Percentiles rank a stretch among this genome's conserved stretches.
These are phyloP conservation scores for Astyanax mexicanus DNA, from an alignment of 2,797 vertebrate genomes.

Conservation along the genomic window DNA sequence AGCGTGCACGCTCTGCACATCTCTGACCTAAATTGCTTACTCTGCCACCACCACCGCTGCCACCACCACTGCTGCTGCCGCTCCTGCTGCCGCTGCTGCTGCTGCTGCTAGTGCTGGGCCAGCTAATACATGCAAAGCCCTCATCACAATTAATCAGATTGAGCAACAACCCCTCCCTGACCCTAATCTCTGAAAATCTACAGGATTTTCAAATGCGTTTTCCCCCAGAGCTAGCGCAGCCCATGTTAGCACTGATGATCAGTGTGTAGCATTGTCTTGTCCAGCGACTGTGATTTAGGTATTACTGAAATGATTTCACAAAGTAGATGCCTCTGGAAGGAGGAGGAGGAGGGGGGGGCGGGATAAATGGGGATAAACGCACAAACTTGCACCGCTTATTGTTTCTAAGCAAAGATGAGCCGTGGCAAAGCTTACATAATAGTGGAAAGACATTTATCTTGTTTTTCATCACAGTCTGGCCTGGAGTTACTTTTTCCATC, in stretches of 20 bases:
- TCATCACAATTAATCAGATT: conserved; percentile 83
- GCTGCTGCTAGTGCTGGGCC: conserved; percentile 41
- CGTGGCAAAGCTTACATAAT: background rate
- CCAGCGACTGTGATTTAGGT: conserved; percentile 59
- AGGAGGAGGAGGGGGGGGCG: background rate
- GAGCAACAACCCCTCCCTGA: conserved; percentile 76
- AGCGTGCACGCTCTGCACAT: conserved; percentile 27
- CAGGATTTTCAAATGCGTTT: conserved; percentile 68
- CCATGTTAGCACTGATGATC: conserved; percentile 67
- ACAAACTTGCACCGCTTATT: conserved; percentile 17
- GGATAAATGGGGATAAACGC: background rate
- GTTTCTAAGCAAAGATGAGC: background rate
- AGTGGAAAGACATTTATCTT: background rate
- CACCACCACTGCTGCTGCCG: too few species aligned
- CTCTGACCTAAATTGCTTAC: conserved; percentile 79
- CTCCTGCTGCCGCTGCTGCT: too few species aligned
- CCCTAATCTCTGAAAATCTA: conserved; percentile 78
- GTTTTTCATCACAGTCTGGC: background rate
- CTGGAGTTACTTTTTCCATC: background rate
- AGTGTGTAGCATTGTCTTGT: conserved; percentile 52
- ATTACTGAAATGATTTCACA: conserved; percentile 55
- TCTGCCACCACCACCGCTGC: too few species aligned
- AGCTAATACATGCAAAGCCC: conserved; percentile 81
- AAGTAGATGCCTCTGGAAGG: background rate
- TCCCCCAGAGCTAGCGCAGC: conserved; percentile 34